Evolutionary conservation across 2,797 vertebrate species (phyloP), one percentile per base, ranked within the genome.

Genomic region (Sebastes itinus): DNA sequence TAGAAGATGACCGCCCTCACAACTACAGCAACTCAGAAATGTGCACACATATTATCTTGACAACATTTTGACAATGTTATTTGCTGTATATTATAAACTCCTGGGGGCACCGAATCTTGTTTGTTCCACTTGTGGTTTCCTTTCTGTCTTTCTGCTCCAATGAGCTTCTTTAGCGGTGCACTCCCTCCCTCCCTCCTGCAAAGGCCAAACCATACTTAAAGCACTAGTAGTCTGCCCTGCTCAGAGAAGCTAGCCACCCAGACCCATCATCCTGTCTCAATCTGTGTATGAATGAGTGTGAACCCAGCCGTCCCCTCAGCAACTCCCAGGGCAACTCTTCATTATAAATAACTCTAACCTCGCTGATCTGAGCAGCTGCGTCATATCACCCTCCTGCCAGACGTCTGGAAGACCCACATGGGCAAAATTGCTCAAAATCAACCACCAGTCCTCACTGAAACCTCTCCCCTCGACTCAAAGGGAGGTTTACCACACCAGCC

Each of bases 261-360:
- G 75, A 76, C 71, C 63, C 80, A 77, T 80, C 85, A 33, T 54
- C 55, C 61, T 23, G 32, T 67, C 60, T 86, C 54, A 25, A 33
- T 80, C 23, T 22, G 49, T 49, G 74, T 77, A 69, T 84, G 80
- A 82, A 86, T 76, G 72, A 64, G 80, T 73, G 72, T 68, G 71
- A 83, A 67, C 60, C 42, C 74, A 82, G 72, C 64, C 7, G 22
- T 79, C 28, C 75, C 75, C 77, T 72, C 20, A 79, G 75, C 72
- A 68, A 84, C 73, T 88, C 88, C 85, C 81, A 72, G 71, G 64
- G 83, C 72, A 73, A 30, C 46, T 72, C 72, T 72, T 87, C 66
- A 82, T 81, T 81, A 90, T 85, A 85, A 90, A 88, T 86, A 91
- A 86, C 82, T 82, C 33, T 72, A 80, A 88, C 84, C 84, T 87